These are phyloP conservation scores for Tapirus terrestris DNA, from an alignment of 2,113 vertebrate species.

Conservation along the genomic window DNA sequence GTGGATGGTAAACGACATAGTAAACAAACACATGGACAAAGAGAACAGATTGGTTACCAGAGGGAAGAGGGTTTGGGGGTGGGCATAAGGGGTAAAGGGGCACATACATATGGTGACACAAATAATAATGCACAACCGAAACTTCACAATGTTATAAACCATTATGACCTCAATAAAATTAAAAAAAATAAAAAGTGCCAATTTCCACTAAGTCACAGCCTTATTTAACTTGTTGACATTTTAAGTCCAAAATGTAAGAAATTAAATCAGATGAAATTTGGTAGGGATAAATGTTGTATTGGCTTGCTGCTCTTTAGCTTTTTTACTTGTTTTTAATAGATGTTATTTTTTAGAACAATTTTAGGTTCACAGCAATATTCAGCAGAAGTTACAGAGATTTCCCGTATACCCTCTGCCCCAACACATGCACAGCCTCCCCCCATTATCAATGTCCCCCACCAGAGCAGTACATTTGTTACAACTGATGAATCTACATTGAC, in stretches of 20 bases:
- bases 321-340: not conserved
- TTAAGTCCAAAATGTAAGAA: constrained; percentile 35
- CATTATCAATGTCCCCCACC: not conserved
- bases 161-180: no score
- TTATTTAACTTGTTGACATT: constrained; percentile 43
- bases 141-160: no score
- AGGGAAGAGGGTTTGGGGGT: no score
- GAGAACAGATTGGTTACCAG: no score
- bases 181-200: not conserved
- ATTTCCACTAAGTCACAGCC: not conserved
- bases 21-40: no score
- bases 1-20: no score
- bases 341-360: not conserved
- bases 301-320: constrained; percentile 13
- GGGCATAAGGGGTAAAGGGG: no score
- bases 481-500: not conserved
- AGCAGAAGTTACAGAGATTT: not conserved
- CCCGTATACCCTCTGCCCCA: not conserved
- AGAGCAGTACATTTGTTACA: not conserved
- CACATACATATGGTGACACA: no score
- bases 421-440: not conserved
- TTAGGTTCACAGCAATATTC: not conserved
- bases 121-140: no score
- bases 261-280: constrained; percentile 50
- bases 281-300: not conserved